Percentiles rank a stretch among this genome's conserved stretches.
Evolutionary conservation across 2,113 vertebrate genomes (phyloP).

Genomic region (Neopipo cinnamomea): DNA sequence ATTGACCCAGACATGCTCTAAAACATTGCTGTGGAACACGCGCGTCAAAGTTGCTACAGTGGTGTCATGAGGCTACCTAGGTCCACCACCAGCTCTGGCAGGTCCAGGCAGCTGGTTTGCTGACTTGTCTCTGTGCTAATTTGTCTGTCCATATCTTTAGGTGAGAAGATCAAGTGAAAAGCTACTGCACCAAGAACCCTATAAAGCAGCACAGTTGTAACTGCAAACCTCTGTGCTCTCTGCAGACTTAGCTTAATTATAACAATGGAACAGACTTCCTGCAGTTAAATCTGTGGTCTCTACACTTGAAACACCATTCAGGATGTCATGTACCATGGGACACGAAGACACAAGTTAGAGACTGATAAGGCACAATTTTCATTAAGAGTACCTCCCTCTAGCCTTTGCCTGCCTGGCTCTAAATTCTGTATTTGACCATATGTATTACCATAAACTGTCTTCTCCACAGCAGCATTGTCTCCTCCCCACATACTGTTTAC

Average conservation of each 20-base stretch:
- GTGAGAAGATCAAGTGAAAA: background rate
- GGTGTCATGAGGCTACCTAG: background rate
- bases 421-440: background rate
- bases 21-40: fast-evolving
- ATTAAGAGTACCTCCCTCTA: background rate
- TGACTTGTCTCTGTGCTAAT: background rate
- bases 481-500: background rate
- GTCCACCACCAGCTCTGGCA: background rate
- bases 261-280: background rate
- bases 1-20: background rate
- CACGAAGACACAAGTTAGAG: background rate
- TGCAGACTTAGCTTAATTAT: background rate
- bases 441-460: background rate
- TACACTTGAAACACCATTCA: background rate
- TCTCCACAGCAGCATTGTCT: background rate
- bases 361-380: background rate
- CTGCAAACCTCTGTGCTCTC: fast-evolving
- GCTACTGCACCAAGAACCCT: background rate
- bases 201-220: background rate
- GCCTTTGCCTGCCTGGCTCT: background rate
- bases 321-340: no score
- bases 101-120: background rate
- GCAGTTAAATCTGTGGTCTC: background rate
- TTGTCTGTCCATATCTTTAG: background rate
- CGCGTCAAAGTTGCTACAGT: background rate